Percentiles rank a stretch among this genome's conserved stretches.
Evolutionary conservation across 2,797 vertebrate species (phyloP).

Genomic region (Calcarius lapponicus): DNA sequence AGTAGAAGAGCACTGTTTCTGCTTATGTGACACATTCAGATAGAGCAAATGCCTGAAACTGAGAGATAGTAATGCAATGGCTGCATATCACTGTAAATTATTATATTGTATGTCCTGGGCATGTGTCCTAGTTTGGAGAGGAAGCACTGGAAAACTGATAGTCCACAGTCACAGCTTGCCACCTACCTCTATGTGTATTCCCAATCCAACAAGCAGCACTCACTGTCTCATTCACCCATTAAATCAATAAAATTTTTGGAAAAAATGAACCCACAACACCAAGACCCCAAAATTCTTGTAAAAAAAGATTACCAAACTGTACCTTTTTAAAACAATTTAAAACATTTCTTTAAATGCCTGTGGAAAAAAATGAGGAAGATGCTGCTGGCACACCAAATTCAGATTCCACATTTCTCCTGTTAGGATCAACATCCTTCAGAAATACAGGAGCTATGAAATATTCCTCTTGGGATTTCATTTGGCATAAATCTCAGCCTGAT

Average conservation of each 20-base stretch:
- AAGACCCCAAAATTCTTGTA: not conserved
- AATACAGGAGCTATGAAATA: not conserved
- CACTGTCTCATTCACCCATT: not conserved
- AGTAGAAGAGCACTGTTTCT: not conserved
- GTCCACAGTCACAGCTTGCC: not conserved
- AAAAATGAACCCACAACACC: not conserved
- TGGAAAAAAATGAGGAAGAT: not conserved
- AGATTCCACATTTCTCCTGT: not conserved
- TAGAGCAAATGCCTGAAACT: not conserved
- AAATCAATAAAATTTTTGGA: not conserved
- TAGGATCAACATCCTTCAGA: not conserved
- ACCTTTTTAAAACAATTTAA: not conserved
- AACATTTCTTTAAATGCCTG: not conserved
- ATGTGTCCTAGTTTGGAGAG: not conserved
- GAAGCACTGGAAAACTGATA: not conserved
- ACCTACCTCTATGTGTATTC: not conserved
- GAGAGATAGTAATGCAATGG: not conserved
- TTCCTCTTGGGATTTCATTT: not conserved
- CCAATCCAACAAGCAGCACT: not conserved
- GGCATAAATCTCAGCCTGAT: not conserved
- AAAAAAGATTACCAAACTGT: not conserved
- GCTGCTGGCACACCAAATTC: not conserved
- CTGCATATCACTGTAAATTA: not conserved
- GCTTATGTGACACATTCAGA: not conserved
- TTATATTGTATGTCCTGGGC: not conserved